A percentile compares a stretch with the other conserved stretches of the same genome.
Conservation (phyloP, 1,140 invertebrate genomes). For the Ridgeia piscesae region DNA sequence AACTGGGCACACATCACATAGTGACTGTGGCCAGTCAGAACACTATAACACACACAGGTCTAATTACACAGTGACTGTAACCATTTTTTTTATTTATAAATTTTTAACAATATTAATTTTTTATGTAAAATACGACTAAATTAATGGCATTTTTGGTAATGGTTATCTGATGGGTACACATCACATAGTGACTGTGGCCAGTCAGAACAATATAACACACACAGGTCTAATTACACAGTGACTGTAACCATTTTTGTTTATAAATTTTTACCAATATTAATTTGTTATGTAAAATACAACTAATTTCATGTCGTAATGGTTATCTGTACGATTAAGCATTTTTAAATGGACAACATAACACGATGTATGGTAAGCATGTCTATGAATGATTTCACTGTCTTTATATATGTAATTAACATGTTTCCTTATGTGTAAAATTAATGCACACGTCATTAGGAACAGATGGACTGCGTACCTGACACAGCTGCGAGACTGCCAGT, state of each 20-base stretch:
- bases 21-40: slow-evolving; percentile 86
- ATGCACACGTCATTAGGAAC: neutral
- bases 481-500: slow-evolving; percentile 99
- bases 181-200: neutral
- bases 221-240: neutral
- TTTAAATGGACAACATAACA: too few relatives aligned
- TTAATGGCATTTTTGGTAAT: too few relatives aligned
- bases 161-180: too few relatives aligned
- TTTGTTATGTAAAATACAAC: too few relatives aligned
- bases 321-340: too few relatives aligned
- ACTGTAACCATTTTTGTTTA: neutral
- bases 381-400: neutral
- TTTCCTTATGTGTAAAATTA: neutral
- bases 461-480: slow-evolving; percentile 41
- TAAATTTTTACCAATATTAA: too few relatives aligned
- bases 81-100: too few relatives aligned
- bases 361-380: too few relatives aligned
- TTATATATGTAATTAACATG: neutral
- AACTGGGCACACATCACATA: slow-evolving; percentile 99
- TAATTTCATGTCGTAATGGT: too few relatives aligned
- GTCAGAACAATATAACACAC: neutral
- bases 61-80: slow-evolving; percentile 80
- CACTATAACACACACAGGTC: slow-evolving; percentile 38
- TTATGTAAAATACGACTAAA: too few relatives aligned
- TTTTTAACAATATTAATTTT: too few relatives aligned